Conservation (phyloP, 2,113 vertebrate genomes). For the Larimichthys crocea region DNA sequence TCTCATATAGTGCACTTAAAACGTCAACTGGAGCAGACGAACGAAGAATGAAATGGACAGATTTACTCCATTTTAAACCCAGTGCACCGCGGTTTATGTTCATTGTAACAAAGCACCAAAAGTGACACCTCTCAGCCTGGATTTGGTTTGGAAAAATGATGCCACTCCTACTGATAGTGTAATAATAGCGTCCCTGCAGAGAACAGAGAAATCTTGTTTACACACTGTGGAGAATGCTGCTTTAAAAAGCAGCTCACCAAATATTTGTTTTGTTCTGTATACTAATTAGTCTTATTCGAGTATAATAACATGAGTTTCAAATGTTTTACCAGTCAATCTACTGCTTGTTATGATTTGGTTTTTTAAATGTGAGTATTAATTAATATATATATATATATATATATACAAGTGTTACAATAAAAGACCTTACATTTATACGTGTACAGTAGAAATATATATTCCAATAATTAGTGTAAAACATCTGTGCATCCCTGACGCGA, state of each 20-base stretch:
- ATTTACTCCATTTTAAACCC: neutral
- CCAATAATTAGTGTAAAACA: neutral
- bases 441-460: neutral
- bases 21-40: neutral
- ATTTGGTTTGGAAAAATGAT: neutral
- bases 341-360: neutral
- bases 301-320: too few relatives aligned
- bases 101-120: neutral
- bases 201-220: neutral
- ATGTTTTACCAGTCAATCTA: too few relatives aligned
- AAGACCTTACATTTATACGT: neutral
- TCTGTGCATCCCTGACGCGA: neutral
- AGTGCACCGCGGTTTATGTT: neutral
- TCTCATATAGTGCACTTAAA: neutral
- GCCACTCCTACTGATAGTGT: neutral
- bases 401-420: too few relatives aligned
- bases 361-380: too few relatives aligned
- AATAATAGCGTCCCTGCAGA: neutral
- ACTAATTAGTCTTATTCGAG: too few relatives aligned
- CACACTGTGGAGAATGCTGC: neutral
- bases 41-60: neutral
- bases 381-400: too few relatives aligned
- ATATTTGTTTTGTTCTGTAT: too few relatives aligned
- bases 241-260: neutral
- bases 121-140: neutral